Conservation (phyloP, 2,888 invertebrate genomes). For the Cheilosia vernalis region DNA sequence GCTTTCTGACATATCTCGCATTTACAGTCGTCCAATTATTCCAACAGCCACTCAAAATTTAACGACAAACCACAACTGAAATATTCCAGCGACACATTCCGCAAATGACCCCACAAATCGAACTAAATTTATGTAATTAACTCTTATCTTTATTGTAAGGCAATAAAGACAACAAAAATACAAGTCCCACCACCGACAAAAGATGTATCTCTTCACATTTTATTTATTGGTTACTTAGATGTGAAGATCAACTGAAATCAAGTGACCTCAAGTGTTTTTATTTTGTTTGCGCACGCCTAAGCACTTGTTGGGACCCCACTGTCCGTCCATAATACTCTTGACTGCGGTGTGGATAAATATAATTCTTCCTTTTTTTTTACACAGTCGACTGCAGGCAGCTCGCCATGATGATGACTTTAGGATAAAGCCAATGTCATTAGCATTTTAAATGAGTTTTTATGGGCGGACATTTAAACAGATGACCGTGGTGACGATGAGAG, state of each 20-base stretch:
- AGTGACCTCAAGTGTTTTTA: conserved; percentile 38
- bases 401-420: conserved; percentile 66
- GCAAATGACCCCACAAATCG: conserved; percentile 49
- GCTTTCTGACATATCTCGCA: too few species aligned
- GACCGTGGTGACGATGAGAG: conserved; percentile 56
- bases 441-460: conserved; percentile 75
- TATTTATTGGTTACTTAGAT: conserved; percentile 37
- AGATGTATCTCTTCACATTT: conserved; percentile 23
- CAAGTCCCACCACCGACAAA: conserved; percentile 15
- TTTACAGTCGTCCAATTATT: neutral
- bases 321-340: conserved; percentile 33
- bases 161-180: conserved; percentile 21
- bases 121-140: conserved; percentile 51
- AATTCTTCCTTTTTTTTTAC: conserved; percentile 27
- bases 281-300: neutral
- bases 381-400: conserved; percentile 53
- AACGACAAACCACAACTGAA: conserved; percentile 2
- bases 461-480: conserved; percentile 71
- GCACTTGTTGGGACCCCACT: conserved; percentile 50
- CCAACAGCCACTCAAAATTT: conserved; percentile 34
- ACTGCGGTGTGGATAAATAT: conserved; percentile 34
- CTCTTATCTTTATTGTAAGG: conserved; percentile 41
- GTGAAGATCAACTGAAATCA: conserved; percentile 38
- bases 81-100: conserved; percentile 21
- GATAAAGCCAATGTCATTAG: conserved; percentile 74